A percentile compares a stretch with the other conserved stretches of the same genome.
Conservation (phyloP, 2,888 invertebrate species). For the Eumerus sabulonum region DNA sequence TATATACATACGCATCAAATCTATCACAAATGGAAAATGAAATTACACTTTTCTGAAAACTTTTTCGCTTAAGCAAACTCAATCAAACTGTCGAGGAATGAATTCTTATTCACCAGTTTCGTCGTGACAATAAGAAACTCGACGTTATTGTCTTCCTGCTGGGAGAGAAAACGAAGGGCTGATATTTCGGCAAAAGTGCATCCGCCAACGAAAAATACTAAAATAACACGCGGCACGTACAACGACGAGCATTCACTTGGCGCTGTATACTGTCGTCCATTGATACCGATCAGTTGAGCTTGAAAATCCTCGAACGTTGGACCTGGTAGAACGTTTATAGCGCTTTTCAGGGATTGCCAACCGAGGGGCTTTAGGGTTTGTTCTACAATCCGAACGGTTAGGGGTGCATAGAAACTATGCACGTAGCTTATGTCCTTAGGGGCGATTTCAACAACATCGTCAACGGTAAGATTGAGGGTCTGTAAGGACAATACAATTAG, state of each 20-base stretch:
- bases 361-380: slow-evolving; percentile 87
- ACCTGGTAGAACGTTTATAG: slow-evolving; percentile 87
- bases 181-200: slow-evolving; percentile 97
- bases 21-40: slow-evolving; percentile 31
- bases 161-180: slow-evolving; percentile 86
- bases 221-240: slow-evolving; percentile 82
- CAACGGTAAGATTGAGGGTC: slow-evolving; percentile 91
- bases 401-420: slow-evolving; percentile 95
- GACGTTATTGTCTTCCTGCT: slow-evolving; percentile 89
- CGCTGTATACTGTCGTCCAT: slow-evolving; percentile 81
- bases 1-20: too few species aligned
- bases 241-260: slow-evolving; percentile 81
- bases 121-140: slow-evolving; percentile 95
- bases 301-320: slow-evolving; percentile 86
- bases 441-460: slow-evolving; percentile 90
- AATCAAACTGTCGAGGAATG: slow-evolving; percentile 89
- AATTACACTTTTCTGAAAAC: slow-evolving; percentile 4
- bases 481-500: slow-evolving; percentile 73
- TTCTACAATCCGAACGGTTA: slow-evolving; percentile 92
- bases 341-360: slow-evolving; percentile 89
- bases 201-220: slow-evolving; percentile 98
- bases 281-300: slow-evolving; percentile 81
- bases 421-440: slow-evolving; percentile 94
- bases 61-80: slow-evolving; percentile 48
- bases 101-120: slow-evolving; percentile 93